Evolutionary conservation across 2,113 vertebrate genomes (phyloP).

Genomic region (Mastomys natalensis): DNA sequence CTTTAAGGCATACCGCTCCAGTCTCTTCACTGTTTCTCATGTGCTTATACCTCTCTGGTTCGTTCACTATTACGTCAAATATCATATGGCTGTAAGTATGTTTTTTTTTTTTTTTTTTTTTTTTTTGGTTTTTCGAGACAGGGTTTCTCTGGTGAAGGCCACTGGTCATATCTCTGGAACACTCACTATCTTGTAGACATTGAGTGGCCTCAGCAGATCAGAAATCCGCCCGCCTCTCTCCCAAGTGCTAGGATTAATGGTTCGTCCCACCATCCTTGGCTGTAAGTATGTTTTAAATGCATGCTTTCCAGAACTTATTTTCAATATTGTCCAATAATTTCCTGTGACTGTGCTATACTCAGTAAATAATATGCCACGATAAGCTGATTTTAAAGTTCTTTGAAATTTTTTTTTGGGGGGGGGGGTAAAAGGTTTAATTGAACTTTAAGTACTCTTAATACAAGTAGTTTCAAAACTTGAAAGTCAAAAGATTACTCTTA

Average conservation of each 20-base stretch:
- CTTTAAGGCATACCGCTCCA: conserved; percentile 87
- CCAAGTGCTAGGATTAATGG: no score
- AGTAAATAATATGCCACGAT: conserved; percentile 7
- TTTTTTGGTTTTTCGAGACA: no score
- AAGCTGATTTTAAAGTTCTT: conserved; percentile 46
- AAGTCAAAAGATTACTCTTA: conserved; percentile 8
- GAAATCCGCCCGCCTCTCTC: no score
- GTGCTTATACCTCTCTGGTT: conserved; percentile 92
- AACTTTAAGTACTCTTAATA: conserved; percentile 25
- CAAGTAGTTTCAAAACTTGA: background rate
- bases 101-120: no score
- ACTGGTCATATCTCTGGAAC: no score
- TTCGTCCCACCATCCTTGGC: no score
- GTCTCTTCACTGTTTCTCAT: conserved; percentile 85
- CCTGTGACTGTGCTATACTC: background rate
- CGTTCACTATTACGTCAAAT: conserved; percentile 92
- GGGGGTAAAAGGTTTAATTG: conserved; percentile 13
- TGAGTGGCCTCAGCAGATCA: no score
- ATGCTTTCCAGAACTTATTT: conserved; percentile 52
- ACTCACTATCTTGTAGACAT: no score
- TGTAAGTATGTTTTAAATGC: conserved; percentile 88
- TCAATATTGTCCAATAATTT: conserved; percentile 43
- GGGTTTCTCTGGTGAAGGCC: no score
- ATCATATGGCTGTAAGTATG: conserved; percentile 91
- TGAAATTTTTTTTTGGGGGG: background rate